phyloP scores from a whole-genome alignment of 2,888 invertebrate genomes.

The Omphaloscelis lunosa region DNA sequence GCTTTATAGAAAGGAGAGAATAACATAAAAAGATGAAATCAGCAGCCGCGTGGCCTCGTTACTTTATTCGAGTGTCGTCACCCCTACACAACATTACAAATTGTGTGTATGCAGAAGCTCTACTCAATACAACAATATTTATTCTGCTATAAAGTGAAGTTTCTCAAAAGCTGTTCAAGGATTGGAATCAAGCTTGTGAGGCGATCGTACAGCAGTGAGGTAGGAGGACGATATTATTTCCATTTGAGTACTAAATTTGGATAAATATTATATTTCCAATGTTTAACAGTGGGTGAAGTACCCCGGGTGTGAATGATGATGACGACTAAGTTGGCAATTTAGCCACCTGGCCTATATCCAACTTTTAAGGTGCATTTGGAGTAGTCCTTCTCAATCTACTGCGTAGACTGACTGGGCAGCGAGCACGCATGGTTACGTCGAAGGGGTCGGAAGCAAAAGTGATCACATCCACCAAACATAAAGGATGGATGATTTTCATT shows the following conservation, averaged over 20 bases:
- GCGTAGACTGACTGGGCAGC: neutral
- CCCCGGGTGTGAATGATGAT: neutral
- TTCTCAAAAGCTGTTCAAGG: neutral
- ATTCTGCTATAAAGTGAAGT: neutral
- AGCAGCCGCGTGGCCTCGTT: slow-evolving; percentile 40
- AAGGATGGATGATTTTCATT: slow-evolving; percentile 46
- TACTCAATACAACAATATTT: neutral
- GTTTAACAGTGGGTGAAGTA: no score
- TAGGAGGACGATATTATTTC: neutral
- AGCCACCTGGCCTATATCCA: neutral
- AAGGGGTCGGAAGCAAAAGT: slow-evolving; percentile 35
- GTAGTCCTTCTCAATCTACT: slow-evolving; percentile 6
- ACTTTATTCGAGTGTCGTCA: slow-evolving; percentile 27
- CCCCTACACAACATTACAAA: neutral
- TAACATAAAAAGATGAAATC: slow-evolving; percentile 49
- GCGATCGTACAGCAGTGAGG: neutral
- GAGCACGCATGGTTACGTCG: slow-evolving; percentile 17
- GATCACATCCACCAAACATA: slow-evolving; percentile 37
- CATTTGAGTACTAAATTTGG: neutral
- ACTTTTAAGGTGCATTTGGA: neutral
- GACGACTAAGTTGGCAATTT: neutral
- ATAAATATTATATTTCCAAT: neutral
- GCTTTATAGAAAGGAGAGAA: slow-evolving; percentile 38
- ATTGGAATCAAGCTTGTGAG: neutral
- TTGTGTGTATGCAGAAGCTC: slow-evolving; percentile 6